Base-by-base conservation (phyloP, 2,113 vertebrate species). In the Dromiciops gliroides region DNA sequence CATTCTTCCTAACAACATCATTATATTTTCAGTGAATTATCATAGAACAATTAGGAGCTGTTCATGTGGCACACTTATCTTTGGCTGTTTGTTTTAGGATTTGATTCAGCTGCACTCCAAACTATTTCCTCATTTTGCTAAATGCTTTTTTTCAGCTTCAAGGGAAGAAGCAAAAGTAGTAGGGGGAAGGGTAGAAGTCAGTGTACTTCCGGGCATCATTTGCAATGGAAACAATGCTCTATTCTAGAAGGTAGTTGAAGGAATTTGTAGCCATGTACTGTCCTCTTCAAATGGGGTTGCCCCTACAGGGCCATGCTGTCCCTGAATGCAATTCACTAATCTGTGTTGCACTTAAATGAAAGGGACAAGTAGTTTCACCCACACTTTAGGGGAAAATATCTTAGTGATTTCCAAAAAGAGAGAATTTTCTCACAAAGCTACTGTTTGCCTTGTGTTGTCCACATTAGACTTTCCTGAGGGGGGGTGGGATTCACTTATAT, bases 11-110 rank as follows among this genome's bases (percentile, higher is more conserved):
- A 96, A 96, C 97, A 92, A 97, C 96, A 97, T 96, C 0, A 53
- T 96, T 98, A 97, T 97, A 96, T 97, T 97, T 97, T 93, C 91
- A 97, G 94, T 97, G 98, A 98, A 96, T 94, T 89, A 48, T 97
- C 96, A 97, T 88, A 94, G 97, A 97, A 98, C 97, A 98, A 97
- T 96, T 90, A 97, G 97, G 92, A 95, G 48, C 49, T 95, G 96
- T 97, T 95, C 56, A 92, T 96, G 48, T 96, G 97, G 96, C 95
- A 95, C 50, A 93, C 95, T 97, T 97, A 95, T 97, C 95, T 91
- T 96, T 93, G 92, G 48, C 93, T 98, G 90, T 96, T 97, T 98
- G 95, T 95, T 96, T 97, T 96, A 94, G 95, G 96, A 96, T 96
- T 96, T 96, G 91, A 95, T 96, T 97, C 97, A 97, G 92, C 97